Conservation (phyloP, 1,140 invertebrate species). For the Leptestheria dahalacensis region DNA sequence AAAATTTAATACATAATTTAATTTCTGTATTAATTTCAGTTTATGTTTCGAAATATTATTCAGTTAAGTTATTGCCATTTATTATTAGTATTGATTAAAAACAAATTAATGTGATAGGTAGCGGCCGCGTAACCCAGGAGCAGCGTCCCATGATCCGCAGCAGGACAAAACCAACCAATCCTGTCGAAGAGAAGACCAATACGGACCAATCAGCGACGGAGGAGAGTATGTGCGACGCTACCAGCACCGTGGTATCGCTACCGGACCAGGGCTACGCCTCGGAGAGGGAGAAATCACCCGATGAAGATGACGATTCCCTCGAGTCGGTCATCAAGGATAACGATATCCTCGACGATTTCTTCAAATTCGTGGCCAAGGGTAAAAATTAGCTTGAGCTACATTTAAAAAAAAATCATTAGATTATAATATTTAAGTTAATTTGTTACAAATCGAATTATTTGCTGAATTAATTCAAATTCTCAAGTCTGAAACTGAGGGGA, state of each 20-base stretch:
- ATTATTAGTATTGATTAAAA: too few relatives aligned
- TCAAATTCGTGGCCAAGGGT: slow-evolving; percentile 15
- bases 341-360: slow-evolving; percentile 14
- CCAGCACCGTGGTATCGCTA: slow-evolving; percentile 34
- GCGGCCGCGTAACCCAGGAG: not conserved
- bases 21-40: too few relatives aligned
- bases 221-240: not conserved
- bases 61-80: too few relatives aligned
- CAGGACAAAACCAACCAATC: not conserved
- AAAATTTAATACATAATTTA: too few relatives aligned
- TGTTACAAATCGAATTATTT: too few relatives aligned
- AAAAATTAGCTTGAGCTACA: not conserved
- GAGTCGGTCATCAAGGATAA: slow-evolving; percentile 4
- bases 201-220: not conserved
- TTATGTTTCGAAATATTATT: too few relatives aligned
- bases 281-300: slow-evolving; percentile 45
- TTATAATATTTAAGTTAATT: too few relatives aligned
- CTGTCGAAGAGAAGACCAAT: not conserved
- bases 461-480: too few relatives aligned
- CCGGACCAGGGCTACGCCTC: slow-evolving; percentile 61
- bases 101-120: too few relatives aligned
- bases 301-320: slow-evolving; percentile 52
- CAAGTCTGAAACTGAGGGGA: too few relatives aligned
- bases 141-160: not conserved
- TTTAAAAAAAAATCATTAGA: too few relatives aligned